Percentiles rank a stretch among this genome's conserved stretches.
phyloP scores from a whole-genome alignment of 2,888 invertebrate species.

The Linnaemya tessellans region DNA sequence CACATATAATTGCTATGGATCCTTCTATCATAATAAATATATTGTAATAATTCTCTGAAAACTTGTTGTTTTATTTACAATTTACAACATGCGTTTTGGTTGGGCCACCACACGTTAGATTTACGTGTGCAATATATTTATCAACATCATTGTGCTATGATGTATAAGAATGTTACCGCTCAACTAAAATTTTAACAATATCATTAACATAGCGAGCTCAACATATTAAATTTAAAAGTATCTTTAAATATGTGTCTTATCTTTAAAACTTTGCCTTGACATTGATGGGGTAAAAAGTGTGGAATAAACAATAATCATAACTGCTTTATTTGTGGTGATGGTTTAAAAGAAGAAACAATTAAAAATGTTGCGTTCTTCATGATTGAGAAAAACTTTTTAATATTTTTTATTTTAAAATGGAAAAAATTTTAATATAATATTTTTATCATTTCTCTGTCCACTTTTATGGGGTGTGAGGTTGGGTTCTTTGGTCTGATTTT shows the following conservation, averaged over 20 bases:
- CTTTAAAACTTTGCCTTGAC: background rate
- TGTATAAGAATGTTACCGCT: too few species aligned
- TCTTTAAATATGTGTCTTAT: background rate
- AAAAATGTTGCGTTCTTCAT: constrained; percentile 28
- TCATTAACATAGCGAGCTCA: background rate
- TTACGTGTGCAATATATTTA: too few species aligned
- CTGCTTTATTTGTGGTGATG: constrained; percentile 28
- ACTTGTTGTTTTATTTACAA: too few species aligned
- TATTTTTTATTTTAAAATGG: constrained; percentile 3
- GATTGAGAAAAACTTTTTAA: constrained; percentile 38
- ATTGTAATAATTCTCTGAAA: too few species aligned
- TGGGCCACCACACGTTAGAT: too few species aligned
- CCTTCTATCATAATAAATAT: too few species aligned
- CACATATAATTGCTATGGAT: too few species aligned
- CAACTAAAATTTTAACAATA: too few species aligned
- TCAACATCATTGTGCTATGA: too few species aligned
- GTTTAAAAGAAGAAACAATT: constrained; percentile 17
- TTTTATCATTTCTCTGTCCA: constrained; percentile 49
- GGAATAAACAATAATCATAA: background rate
- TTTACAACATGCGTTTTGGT: too few species aligned
- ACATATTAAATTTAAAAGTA: background rate
- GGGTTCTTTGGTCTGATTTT: constrained; percentile 36
- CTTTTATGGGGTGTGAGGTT: constrained; percentile 8
- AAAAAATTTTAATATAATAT: background rate
- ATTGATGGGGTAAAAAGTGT: background rate